Evolutionary conservation across 2,888 invertebrate species (phyloP), one percentile per base, ranked within the genome.

Genomic region (Metallyticus violacea): DNA sequence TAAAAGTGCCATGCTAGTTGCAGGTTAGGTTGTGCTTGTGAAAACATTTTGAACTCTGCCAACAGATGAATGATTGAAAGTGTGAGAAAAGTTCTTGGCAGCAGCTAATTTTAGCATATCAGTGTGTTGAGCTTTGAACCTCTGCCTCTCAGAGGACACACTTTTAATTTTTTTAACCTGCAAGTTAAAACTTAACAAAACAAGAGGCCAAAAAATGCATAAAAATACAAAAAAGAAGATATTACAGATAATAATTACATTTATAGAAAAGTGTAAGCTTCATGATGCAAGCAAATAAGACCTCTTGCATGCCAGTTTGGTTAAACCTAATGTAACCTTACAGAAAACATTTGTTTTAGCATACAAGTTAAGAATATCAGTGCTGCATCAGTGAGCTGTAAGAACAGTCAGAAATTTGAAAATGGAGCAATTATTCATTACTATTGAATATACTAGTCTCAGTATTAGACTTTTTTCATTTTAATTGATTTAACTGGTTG

Each of bases 71-170:
- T 62, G 40, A 62, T 62, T 27, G 9, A 76, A 82, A 82, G 82
- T 82, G 82, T 82, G 82, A 82, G 62, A 77, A 27, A 62, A 62
- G 40, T 62, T 62, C 40, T 62, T 26, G 83, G 77, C 77, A 83
- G 83, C 83, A 83, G 85, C 85, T 85, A 85, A 78, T 90, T 89
- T 90, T 91, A 91, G 91, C 91, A 91, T 91, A 91, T 91, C 91
- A 91, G 90, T 91, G 90, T 90, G 91, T 90, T 85, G 85, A 85
- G 85, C 85, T 85, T 85, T 79, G 30, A 77, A 62, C 83, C 83
- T 83, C 83, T 83, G 83, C 77, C n/a, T 77, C 77, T 26, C 83
- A 83, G 83, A n/a, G 83, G 83, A 15, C 83, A 83, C 77, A 83
- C 77, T 83, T 81, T 81, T 83, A 25, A 83, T 83, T 83, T 82